These are phyloP conservation scores for Orius insidiosus DNA, from an alignment of 1,140 invertebrate species.

Conservation along the genomic window DNA sequence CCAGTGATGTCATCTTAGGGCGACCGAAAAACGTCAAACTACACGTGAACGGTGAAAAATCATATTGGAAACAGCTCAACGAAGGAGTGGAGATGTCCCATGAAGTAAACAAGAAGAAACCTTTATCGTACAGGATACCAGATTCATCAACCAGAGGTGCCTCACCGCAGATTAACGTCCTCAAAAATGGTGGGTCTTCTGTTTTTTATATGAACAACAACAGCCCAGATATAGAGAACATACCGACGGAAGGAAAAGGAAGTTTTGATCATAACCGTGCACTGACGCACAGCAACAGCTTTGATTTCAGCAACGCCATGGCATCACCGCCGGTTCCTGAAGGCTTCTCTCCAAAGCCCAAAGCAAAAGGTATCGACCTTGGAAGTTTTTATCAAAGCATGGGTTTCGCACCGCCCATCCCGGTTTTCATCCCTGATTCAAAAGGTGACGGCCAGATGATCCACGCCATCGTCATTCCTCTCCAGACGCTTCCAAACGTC, in stretches of 20 bases:
- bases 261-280: slow-evolving; percentile 16
- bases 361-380: not conserved
- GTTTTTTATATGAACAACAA: slow-evolving; percentile 14
- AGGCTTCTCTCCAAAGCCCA: not conserved
- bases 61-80: slow-evolving; percentile 17
- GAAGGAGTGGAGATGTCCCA: slow-evolving; percentile 18
- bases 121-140: not conserved
- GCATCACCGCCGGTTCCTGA: slow-evolving; percentile 3
- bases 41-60: slow-evolving; percentile 14
- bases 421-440: slow-evolving; percentile 10
- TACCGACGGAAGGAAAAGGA: slow-evolving; percentile 8
- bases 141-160: slow-evolving; percentile 3
- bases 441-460: slow-evolving; percentile 11
- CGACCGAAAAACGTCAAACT: slow-evolving; percentile 11
- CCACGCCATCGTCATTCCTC: slow-evolving; percentile 14
- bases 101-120: slow-evolving; percentile 10
- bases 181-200: slow-evolving; percentile 10
- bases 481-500: slow-evolving; percentile 2
- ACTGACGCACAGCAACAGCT: slow-evolving; percentile 14
- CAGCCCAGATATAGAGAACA: slow-evolving; percentile 3
- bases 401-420: slow-evolving; percentile 9
- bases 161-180: slow-evolving; percentile 3
- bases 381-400: slow-evolving; percentile 7
- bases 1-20: slow-evolving; percentile 8
- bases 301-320: slow-evolving; percentile 18